phyloP scores from a whole-genome alignment of 2,113 vertebrate genomes.

The rabbit (Oryctolagus cuniculus) region DNA sequence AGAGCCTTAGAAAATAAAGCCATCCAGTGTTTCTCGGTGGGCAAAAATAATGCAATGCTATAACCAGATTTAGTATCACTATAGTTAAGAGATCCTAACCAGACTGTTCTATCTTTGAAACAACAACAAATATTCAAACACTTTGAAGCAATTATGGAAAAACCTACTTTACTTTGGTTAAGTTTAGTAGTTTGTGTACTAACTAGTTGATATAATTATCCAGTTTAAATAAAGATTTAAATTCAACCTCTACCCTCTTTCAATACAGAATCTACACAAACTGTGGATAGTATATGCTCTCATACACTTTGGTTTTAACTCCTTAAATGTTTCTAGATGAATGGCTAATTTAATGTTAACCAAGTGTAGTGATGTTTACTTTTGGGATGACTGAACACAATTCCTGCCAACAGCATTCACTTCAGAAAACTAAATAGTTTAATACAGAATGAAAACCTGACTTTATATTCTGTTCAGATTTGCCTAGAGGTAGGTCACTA shows the following conservation, averaged over 20 bases:
- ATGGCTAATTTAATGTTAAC: not conserved
- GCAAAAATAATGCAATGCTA: not conserved
- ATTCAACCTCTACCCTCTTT: not conserved
- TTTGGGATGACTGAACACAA: not conserved
- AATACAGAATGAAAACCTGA: not conserved
- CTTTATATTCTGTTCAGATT: not conserved
- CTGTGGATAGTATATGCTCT: too few species aligned
- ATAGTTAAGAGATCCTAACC: not conserved
- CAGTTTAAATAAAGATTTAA: too few species aligned
- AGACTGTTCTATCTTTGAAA: not conserved
- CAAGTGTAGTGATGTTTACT: not conserved
- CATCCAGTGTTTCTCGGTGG: not conserved
- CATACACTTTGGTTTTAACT: not conserved
- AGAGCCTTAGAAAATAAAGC: constrained; percentile 22
- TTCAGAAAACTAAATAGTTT: not conserved
- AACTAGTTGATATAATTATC: not conserved
- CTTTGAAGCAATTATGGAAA: not conserved
- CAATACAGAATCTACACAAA: not conserved
- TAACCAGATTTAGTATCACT: not conserved
- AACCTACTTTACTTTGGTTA: not conserved
- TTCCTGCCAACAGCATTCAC: not conserved
- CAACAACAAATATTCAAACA: not conserved
- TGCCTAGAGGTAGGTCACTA: not conserved
- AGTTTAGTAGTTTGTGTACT: not conserved
- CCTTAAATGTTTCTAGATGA: not conserved